Base-by-base conservation (phyloP, 1,140 invertebrate genomes). In the Diabrotica undecimpunctata region DNA sequence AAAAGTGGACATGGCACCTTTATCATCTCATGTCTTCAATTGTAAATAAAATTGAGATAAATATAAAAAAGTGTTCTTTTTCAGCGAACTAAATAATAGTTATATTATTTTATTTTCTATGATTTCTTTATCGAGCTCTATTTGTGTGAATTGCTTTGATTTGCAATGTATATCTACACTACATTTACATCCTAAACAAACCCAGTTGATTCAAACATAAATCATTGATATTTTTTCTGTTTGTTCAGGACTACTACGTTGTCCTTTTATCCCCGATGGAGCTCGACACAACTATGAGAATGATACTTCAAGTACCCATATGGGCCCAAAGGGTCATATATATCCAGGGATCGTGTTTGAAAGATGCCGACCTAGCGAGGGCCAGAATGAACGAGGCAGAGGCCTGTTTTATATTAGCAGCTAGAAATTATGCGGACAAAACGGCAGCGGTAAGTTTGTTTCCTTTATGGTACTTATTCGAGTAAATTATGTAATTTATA, bases 311-410 rank as follows among this genome's bases (percentile, higher is more conserved):
- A 84, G 95, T 98, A 58, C 96, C 97, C 0, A 94, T 98, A 74
- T 99, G 96, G 96, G 94, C 95, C 7, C 94, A 98, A 77, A 82
- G 96, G 36, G 96, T 98, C 41, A 97, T 98, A 76, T 98, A 98
- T 81, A 97, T 98, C 75, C 94, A 98, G 79, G 94, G 92, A 12
- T 93, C 91, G 6, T 93, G 92, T 71, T 78, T 96, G 25, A 93
- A 78, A 80, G 96, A 98, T 78, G 90, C 91, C 5, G 96, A 99
- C 81, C 82, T 99, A 46, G 92, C 92, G 9, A 82, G 96, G 64
- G 95, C 95, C 11, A 86, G 96, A 68, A 97, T 98, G 92, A 96
- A 95, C 77, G 94, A 97, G 76, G 95, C 96, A 0, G 94, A 97
- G 78, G 95, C 95, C 0, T 97, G 95, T 79, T 98, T 98, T 76